Evolutionary conservation across 2,888 invertebrate genomes (phyloP).

Genomic region (Chirona hameri): DNA sequence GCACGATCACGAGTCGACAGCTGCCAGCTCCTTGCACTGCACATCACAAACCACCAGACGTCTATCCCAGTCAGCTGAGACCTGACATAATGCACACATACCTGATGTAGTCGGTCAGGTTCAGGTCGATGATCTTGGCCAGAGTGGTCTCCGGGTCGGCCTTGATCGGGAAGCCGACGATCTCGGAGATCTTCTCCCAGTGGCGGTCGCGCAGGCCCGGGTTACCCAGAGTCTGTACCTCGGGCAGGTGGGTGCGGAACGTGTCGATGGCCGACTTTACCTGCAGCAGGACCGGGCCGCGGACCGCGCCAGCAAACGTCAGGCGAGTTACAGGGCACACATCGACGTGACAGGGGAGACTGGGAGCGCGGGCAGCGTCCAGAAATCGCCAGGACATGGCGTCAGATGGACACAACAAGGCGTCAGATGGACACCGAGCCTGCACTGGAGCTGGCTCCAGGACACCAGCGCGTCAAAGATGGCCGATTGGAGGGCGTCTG

Average conservation of each 20-base stretch:
- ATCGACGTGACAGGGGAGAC: no score
- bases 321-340: neutral
- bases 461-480: no score
- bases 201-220: conserved; percentile 88
- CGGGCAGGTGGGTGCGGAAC: conserved; percentile 76
- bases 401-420: no score
- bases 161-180: conserved; percentile 86
- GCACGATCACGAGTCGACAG: no score
- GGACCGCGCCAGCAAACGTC: neutral
- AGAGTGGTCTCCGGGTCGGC: conserved; percentile 74
- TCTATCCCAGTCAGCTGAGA: no score
- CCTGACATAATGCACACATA: no score
- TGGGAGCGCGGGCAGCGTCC: no score
- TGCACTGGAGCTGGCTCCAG: no score
- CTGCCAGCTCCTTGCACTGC: no score
- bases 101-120: conserved; percentile 74
- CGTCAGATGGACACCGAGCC: neutral
- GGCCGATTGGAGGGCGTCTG: no score
- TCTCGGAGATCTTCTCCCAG: conserved; percentile 92
- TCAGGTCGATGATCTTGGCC: conserved; percentile 80
- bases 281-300: neutral
- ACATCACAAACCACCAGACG: no score
- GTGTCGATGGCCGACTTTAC: conserved; percentile 64
- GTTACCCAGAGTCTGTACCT: conserved; percentile 90
- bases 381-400: no score